Percentiles rank a stretch among this genome's conserved stretches.
phyloP scores from a whole-genome alignment of 2,888 invertebrate species.

The Dynastes grantii region DNA sequence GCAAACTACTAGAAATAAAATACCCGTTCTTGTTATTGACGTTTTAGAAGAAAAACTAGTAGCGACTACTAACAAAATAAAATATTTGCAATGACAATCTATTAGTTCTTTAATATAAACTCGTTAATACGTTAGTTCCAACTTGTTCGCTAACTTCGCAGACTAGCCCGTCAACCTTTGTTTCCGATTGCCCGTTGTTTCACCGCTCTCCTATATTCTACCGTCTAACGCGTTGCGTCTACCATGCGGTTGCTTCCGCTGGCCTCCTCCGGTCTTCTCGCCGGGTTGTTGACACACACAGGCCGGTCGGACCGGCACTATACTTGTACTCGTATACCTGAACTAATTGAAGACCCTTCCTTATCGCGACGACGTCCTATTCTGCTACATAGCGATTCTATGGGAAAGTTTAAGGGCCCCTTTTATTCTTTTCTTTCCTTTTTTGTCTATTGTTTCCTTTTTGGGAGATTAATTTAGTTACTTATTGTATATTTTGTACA shows the following conservation, averaged over 20 bases:
- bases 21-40: too few relatives aligned
- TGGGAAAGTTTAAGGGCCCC: conserved; percentile 14
- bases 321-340: conserved; percentile 56
- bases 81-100: too few relatives aligned
- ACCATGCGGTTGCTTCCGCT: conserved; percentile 51
- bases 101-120: too few relatives aligned
- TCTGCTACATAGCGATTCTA: conserved; percentile 22
- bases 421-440: conserved; percentile 1
- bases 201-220: conserved; percentile 10
- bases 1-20: too few relatives aligned
- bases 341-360: conserved; percentile 59
- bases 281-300: conserved; percentile 59
- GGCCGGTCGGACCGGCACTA: conserved; percentile 53
- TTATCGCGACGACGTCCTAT: conserved; percentile 39
- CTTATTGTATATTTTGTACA: not conserved
- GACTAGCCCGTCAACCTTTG: conserved; percentile 54
- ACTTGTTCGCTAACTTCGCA: conserved; percentile 19
- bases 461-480: not conserved
- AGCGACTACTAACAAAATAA: too few relatives aligned
- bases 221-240: conserved; percentile 42
- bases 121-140: not conserved
- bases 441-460: conserved; percentile 12
- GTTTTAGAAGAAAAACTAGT: too few relatives aligned
- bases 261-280: conserved; percentile 52
- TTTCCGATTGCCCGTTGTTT: conserved; percentile 54